Base-by-base conservation (phyloP, 1,140 invertebrate species). In the Epicauta chinensis region DNA sequence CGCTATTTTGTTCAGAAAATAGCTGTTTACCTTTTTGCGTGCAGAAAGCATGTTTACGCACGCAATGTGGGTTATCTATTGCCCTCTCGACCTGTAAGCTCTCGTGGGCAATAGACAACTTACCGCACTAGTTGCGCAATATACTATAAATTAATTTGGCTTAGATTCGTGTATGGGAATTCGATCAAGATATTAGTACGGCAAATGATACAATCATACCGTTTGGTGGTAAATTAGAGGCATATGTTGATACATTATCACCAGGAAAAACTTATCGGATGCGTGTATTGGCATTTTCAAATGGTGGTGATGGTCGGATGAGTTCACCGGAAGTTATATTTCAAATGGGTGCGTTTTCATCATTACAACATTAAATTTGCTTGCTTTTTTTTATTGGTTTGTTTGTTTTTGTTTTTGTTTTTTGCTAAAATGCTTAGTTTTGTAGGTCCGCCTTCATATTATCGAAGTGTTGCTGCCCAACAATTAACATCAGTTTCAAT, bases 271-370 rank as follows among this genome's bases (percentile, higher is more conserved):
- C 81, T 0, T 98, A 97, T 65, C 82, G 87, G 59, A 76, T 98
- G 62, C 77, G 95, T 69, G 91, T 98, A 0, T 76, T 97, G 6
- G 95, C 89, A 0, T 97, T 83, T 72, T 96, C 92, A 16, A 86
- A 88, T 58, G 95, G 94, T 16, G 95, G 95, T 0, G 93, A 97
- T 68, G 95, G 95, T 0, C 81, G 93, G 44, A 96, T 96, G 91
- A 96, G 93, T 38, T 96, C 92, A 54, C 93, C 93, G 0, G 81
- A 87, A 2, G 77, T 87, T 56, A 83, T 83, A 57, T 94, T 96
- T 73, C 84, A 88, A 76, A 90, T 91, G 87, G 88, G 88, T 68
- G 61, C 44, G 67, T 64, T 59, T 32, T 2, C 23, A 23, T 2
- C 23, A 23, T 2, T 7, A 23, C 23, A 23, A 23, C 23, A 23